Base-by-base conservation (phyloP, 2,888 invertebrate species). In the Argynnis bischoffii region DNA sequence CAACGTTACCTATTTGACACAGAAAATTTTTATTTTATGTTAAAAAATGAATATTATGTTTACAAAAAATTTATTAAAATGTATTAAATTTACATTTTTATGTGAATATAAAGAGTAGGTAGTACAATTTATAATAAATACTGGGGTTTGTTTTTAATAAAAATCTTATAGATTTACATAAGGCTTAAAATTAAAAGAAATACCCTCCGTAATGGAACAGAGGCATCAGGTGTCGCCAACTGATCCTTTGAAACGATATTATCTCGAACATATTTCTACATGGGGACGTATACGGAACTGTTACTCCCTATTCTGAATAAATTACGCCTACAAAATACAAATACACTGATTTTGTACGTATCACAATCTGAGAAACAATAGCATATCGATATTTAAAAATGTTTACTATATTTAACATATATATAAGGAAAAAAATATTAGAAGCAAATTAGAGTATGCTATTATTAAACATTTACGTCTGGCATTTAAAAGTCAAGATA, bases 151-250 rank as follows among this genome's bases (percentile, higher is more conserved):
- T 2, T 35, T 61, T 61, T 54, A 64, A 70, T 72, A 74, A 70
- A 64, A 74, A 76, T 75, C 75, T 75, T 31, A 31, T 61, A 35
- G 50, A 74, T 76, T 35, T 35, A 35, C 35, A 77, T 79, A 78
- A 77, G 78, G 78, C 74, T 72, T 65, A 75, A 82, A 83, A 85
- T 81, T 80, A 81, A 83, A 83, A 81, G 77, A 63, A 71, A 79
- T 78, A 76, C 79, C 76, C 79, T 76, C 78, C 78, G 78, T 79
- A 77, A 81, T 80, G 78, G 76, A 78, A 82, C 75, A 79, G 77
- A 78, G 85, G 89, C 85, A 91, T 91, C 92, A 92, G 92, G 92
- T 92, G 92, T 86, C 78, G 76, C 78, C 79, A 88, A 91, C 82
- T 83, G 89, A 86, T 89, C 85, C 82, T 80, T 81, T 81, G 84